These are phyloP conservation scores for Eucera pruinosa DNA, from an alignment of 2,888 invertebrate genomes.

Conservation along the genomic window DNA sequence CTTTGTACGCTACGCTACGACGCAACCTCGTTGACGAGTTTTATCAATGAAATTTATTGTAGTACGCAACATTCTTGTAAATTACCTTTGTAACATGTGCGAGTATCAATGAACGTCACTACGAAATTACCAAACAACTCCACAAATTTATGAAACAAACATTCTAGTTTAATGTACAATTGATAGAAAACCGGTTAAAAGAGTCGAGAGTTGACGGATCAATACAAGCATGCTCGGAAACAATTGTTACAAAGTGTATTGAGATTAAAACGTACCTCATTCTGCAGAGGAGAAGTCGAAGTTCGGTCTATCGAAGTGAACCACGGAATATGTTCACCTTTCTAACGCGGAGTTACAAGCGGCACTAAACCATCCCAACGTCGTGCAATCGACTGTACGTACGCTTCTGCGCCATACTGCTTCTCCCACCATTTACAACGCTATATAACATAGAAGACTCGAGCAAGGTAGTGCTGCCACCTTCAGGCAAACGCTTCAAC, in stretches of 20 bases:
- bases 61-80: rapidly evolving
- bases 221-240: conserved; percentile 40
- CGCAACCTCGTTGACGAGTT: rapidly evolving
- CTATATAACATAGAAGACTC: conserved; percentile 16
- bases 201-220: conserved; percentile 40
- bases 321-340: conserved; percentile 47
- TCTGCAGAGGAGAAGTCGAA: conserved; percentile 5
- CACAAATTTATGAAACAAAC: neutral
- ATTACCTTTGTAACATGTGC: neutral
- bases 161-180: neutral
- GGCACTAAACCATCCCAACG: conserved; percentile 48
- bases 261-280: conserved; percentile 44
- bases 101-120: neutral
- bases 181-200: conserved; percentile 20
- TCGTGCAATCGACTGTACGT: conserved; percentile 50
- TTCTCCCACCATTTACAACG: conserved; percentile 63
- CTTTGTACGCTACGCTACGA: neutral
- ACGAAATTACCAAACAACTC: neutral
- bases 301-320: conserved; percentile 9
- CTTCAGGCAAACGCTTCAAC: conserved; percentile 63
- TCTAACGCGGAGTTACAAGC: conserved; percentile 64
- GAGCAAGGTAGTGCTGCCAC: conserved; percentile 76
- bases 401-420: conserved; percentile 70
- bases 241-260: neutral
- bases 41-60: neutral